Conservation (phyloP, 2,888 invertebrate genomes). For the Tridacna crocea region DNA sequence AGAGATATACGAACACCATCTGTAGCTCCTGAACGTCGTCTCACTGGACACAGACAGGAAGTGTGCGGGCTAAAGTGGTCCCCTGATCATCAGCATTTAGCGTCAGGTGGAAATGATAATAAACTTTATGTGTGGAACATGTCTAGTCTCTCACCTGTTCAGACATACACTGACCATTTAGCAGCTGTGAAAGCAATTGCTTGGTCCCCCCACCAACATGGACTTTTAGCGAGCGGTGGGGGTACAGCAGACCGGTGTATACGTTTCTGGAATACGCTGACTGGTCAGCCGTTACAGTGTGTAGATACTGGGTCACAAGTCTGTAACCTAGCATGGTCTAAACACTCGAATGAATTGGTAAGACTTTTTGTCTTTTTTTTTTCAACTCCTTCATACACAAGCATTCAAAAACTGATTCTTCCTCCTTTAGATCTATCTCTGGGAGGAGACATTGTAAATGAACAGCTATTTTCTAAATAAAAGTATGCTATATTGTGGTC, state of each 20-base stretch:
- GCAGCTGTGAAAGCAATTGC: slow-evolving; percentile 98
- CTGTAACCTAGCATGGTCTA: slow-evolving; percentile 99
- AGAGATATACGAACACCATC: slow-evolving; percentile 91
- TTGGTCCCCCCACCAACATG: slow-evolving; percentile 99
- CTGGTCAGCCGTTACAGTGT: slow-evolving; percentile 98
- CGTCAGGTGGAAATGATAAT: slow-evolving; percentile 99
- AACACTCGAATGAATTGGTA: slow-evolving; percentile 98
- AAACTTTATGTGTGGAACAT: slow-evolving; percentile 96
- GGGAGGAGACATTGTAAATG: too few species aligned
- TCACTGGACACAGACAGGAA: slow-evolving; percentile 97
- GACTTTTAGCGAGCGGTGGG: slow-evolving; percentile 97
- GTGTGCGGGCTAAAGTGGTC: slow-evolving; percentile 99
- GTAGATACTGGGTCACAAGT: slow-evolving; percentile 99
- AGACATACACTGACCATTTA: slow-evolving; percentile 97
- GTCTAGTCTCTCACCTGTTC: slow-evolving; percentile 89
- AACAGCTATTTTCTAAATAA: too few species aligned
- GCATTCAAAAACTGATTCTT: too few species aligned
- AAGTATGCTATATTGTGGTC: too few species aligned
- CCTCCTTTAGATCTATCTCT: too few species aligned
- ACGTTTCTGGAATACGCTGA: slow-evolving; percentile 99
- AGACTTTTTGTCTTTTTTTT: slow-evolving; percentile 60
- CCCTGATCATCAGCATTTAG: slow-evolving; percentile 97
- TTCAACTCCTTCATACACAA: too few species aligned
- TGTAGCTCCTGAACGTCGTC: slow-evolving; percentile 83
- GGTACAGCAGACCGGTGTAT: slow-evolving; percentile 99